phyloP scores from a whole-genome alignment of 2,113 vertebrate genomes.

The Corydoras maculifer region DNA sequence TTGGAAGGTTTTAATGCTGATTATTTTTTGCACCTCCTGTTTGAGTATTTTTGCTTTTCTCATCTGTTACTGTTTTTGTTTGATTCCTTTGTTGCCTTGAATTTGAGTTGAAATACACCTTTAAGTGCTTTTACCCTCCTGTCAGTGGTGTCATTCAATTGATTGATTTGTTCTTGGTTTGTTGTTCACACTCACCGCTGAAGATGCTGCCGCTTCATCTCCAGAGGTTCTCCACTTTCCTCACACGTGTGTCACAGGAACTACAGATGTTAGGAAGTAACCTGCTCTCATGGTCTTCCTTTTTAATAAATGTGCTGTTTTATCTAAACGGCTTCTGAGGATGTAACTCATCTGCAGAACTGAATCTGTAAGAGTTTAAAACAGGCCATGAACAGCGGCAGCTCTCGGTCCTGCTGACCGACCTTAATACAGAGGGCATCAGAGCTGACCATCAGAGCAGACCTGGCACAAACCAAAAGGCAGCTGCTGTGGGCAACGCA shows the following conservation, averaged over 20 bases:
- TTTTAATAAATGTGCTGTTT: conserved; percentile 77
- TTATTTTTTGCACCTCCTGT: conserved; percentile 58
- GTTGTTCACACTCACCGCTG: conserved; percentile 46
- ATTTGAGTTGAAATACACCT: conserved; percentile 60
- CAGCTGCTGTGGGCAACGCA: too few species aligned
- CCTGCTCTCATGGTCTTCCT: conserved; percentile 14
- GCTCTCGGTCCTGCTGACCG: too few species aligned
- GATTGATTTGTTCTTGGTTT: conserved; percentile 39
- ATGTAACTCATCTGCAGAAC: conserved; percentile 3
- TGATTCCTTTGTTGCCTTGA: conserved; percentile 36
- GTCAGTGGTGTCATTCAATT: conserved; percentile 41
- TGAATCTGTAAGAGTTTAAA: too few species aligned
- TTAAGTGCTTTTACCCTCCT: conserved; percentile 59
- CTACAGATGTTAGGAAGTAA: conserved; percentile 29
- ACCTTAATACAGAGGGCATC: too few species aligned
- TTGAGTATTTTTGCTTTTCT: conserved; percentile 53
- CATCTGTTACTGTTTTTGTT: conserved; percentile 30
- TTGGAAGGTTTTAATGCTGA: conserved; percentile 57
- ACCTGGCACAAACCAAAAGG: too few species aligned
- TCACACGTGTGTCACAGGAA: conserved; percentile 12
- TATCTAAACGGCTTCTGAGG: conserved; percentile 52
- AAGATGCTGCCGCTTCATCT: conserved; percentile 50
- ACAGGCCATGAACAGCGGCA: too few species aligned
- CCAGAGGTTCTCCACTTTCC: background rate
- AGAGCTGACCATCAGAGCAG: too few species aligned